Conservation (phyloP, 2,888 invertebrate genomes). For the Smittia aterrima region DNA sequence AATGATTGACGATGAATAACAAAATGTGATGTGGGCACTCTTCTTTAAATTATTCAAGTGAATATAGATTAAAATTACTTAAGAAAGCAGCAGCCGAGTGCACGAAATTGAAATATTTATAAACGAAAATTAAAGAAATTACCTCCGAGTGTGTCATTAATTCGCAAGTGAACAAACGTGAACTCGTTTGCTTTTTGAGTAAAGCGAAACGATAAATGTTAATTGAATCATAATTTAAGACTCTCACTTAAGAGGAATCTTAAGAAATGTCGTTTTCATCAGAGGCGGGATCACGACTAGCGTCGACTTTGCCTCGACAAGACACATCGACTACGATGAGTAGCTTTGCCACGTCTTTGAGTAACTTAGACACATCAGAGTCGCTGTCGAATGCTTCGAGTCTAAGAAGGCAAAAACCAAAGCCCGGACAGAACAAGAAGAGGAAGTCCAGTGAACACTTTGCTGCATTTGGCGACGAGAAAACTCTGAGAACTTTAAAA, state of each 20-base stretch:
- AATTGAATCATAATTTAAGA: no score
- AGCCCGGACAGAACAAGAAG: background rate
- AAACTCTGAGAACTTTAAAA: constrained; percentile 43
- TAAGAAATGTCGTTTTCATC: constrained; percentile 18
- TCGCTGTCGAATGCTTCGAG: background rate
- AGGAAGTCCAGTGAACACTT: background rate
- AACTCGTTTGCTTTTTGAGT: no score
- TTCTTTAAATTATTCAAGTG: no score
- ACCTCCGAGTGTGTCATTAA: no score
- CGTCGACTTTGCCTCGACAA: constrained; percentile 17
- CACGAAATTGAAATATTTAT: no score
- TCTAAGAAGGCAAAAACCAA: constrained; percentile 4
- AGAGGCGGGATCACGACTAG: background rate
- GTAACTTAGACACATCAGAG: constrained; percentile 16
- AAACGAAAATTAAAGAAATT: no score
- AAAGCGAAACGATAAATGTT: no score
- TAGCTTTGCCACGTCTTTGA: constrained; percentile 20
- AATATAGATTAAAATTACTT: no score
- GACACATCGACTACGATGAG: constrained; percentile 26
- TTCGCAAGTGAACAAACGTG: no score
- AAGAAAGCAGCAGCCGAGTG: no score
- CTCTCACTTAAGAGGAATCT: background rate
- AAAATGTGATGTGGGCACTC: no score
- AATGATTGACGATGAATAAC: no score
- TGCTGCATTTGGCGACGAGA: constrained; percentile 1